A percentile compares a stretch with the other conserved stretches of the same genome.
phyloP scores from a whole-genome alignment of 2,113 vertebrate genomes.

The Epinephelus moara region DNA sequence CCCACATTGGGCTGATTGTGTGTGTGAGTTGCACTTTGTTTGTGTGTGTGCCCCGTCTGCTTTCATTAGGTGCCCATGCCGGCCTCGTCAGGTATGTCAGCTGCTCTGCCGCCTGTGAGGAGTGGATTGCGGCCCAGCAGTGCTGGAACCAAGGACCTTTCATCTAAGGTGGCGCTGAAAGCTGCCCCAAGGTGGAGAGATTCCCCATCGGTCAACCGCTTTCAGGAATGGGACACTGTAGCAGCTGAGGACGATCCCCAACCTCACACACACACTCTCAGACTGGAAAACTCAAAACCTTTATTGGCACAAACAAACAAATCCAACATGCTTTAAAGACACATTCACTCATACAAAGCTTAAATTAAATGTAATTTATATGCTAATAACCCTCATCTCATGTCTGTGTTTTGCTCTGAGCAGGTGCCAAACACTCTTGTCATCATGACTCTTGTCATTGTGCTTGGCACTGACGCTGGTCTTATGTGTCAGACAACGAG shows the following conservation, averaged over 20 bases:
- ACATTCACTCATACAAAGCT: background rate
- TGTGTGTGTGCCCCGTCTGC: constrained; percentile 51
- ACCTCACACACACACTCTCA: constrained; percentile 6
- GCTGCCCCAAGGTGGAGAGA: constrained; percentile 74
- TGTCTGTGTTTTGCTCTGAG: constrained; percentile 37
- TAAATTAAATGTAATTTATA: constrained; percentile 20
- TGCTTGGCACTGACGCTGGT: constrained; percentile 26
- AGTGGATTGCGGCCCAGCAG: constrained; percentile 40
- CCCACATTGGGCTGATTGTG: constrained; percentile 65
- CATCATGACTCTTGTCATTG: constrained; percentile 31
- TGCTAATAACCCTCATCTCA: constrained; percentile 16
- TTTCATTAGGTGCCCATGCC: constrained; percentile 68
- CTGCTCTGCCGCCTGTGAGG: constrained; percentile 69
- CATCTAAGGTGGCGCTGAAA: constrained; percentile 80
- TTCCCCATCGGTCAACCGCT: constrained; percentile 74
- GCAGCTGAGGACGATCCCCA: constrained; percentile 54
- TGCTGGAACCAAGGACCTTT: constrained; percentile 69
- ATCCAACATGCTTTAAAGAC: background rate
- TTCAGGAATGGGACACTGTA: constrained; percentile 63
- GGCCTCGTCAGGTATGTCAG: constrained; percentile 78
- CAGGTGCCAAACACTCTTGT: constrained; percentile 51
- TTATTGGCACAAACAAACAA: constrained; percentile 27
- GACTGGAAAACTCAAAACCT: constrained; percentile 15
- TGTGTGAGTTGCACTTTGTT: constrained; percentile 54
- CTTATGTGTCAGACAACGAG: constrained; percentile 73